Evolutionary conservation across 2,888 invertebrate genomes (phyloP), one percentile per base, ranked within the genome.

Genomic region (Malthinus seriepunctatus): DNA sequence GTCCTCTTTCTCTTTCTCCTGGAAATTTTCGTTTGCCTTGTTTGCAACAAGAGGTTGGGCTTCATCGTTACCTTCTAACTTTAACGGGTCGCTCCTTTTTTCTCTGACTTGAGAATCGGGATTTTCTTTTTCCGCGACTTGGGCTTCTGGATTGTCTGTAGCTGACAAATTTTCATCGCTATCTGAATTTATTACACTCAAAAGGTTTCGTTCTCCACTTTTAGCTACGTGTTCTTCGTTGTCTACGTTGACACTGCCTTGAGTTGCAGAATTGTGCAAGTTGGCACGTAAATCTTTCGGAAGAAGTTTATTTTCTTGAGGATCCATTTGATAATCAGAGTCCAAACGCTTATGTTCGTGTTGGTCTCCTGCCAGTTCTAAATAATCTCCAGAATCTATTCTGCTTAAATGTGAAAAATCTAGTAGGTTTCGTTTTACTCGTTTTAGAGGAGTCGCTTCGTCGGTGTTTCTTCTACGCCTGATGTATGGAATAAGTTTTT

Each of bases 401-500:
- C 48, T 49, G 14, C 42, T 39, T 9, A 55, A 44, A 31, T 55
- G 48, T 3, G 48, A 48, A 55, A 49, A 46, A 11, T 57, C 57
- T 3, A 37, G 34, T 7, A 46, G n/a, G 0, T 33, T 54, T 8
- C 54, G 53, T 49, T 59, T 59, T 44, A 11, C 3, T 11, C 54
- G 32, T 39, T 14, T 44, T 1, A 37, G 31, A 10, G 8, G 9
- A 8, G 56, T 48, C 10, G 33, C 10, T 3, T 42, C 44, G n/a
- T 62, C 54, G 1, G 52, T 31, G 47, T 60, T 51, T 45, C 76
- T 65, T 61, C 74, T 71, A 31, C 67, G 67, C 37, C 76, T 63
- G 4, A 76, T 65, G 50, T 73, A 69, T 8, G 73, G 70, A 39
- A 66, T 63, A 4, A 72, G 59, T 44, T 69, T 67, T 9, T 65